These are phyloP conservation scores for Hecatera dysodea DNA, from an alignment of 2,888 invertebrate species.

Conservation along the genomic window DNA sequence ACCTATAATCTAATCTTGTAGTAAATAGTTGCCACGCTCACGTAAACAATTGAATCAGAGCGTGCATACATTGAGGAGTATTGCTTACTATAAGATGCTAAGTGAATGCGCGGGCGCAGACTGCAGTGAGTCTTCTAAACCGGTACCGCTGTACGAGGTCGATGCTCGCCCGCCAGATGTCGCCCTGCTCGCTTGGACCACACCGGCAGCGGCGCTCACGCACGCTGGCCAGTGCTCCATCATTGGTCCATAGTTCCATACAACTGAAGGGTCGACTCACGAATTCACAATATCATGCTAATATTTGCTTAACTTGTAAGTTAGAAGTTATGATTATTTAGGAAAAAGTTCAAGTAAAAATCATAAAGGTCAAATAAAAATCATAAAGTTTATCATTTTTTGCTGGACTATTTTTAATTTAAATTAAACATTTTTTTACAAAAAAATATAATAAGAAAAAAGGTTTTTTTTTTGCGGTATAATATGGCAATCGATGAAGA, in stretches of 20 bases:
- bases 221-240: slow-evolving; percentile 24
- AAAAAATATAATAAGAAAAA: background rate
- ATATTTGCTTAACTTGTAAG: slow-evolving; percentile 50
- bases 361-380: slow-evolving; percentile 8
- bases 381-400: background rate
- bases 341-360: background rate
- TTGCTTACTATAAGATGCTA: slow-evolving; percentile 62
- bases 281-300: slow-evolving; percentile 59
- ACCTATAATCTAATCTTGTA: slow-evolving; percentile 49
- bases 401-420: too few relatives aligned
- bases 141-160: slow-evolving; percentile 70
- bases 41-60: slow-evolving; percentile 77
- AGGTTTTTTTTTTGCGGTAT: background rate
- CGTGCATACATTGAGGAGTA: slow-evolving; percentile 65
- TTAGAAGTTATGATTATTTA: slow-evolving; percentile 9
- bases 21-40: slow-evolving; percentile 62
- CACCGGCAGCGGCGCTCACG: slow-evolving; percentile 62
- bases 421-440: background rate
- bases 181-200: slow-evolving; percentile 66
- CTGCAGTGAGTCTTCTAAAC: slow-evolving; percentile 69
- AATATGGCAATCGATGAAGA: background rate
- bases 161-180: slow-evolving; percentile 80
- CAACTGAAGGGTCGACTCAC: slow-evolving; percentile 37
- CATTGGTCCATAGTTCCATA: slow-evolving; percentile 19
- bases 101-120: slow-evolving; percentile 67